Evolutionary conservation across 2,888 invertebrate genomes (phyloP), one percentile per base, ranked within the genome.

Genomic region (Eupithecia tripunctaria): DNA sequence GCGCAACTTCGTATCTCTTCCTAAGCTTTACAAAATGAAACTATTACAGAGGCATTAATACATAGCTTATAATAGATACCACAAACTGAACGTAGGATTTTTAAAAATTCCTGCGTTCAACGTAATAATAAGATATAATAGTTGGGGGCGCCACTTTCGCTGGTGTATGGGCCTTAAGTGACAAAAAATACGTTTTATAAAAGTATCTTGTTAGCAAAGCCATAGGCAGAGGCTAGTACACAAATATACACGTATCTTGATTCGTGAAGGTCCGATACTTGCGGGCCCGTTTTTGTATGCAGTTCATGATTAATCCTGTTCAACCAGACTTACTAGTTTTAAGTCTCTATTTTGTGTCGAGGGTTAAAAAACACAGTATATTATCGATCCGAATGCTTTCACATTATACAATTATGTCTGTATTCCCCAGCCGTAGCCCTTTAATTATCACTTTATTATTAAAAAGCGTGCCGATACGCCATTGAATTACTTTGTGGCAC

Each of bases 371-470:
- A 60, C 15, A 29, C 32, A 29, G n/a, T 21, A 15, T 36, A 63
- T 63, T 36, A 63, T 63, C 32, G 63, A 63, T 63, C 63, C n/a
- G n/a, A 32, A 63, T 29, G 63, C 63, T 32, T 63, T 64, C 38
- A 36, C 38, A 64, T 38, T 64, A 64, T 38, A 64, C 36, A 38
- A 38, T 64, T 38, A 64, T 15, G 67, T 29, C 70, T 27, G 60
- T 43, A 71, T 67, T 71, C 73, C 73, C 63, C 70, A 70, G 38
- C 32, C 64, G 36, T 25, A 36, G 32, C 21, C 29, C 63, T 36
- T 74, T 83, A 84, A 84, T 85, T 83, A 84, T 79, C 72, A 77
- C 84, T 84, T 82, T 80, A 85, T 84, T 85, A 86, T 86, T 85
- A 79, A 86, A 82, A 81, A 81, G 80, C 81, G 74, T 72, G 80